Base-by-base conservation (phyloP, 2,113 vertebrate genomes). In the Tonatia bakeri region DNA sequence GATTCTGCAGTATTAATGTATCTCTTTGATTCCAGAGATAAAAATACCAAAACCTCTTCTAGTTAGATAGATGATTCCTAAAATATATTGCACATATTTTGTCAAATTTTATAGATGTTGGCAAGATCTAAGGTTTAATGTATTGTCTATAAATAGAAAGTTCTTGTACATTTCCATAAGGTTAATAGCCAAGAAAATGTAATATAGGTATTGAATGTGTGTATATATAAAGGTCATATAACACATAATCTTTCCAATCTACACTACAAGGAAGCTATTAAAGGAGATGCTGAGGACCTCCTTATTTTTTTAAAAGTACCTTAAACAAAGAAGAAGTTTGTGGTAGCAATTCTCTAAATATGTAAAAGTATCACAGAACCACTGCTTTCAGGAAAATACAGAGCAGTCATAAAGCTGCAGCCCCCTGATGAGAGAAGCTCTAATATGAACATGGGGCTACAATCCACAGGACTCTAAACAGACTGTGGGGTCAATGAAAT, bases 81-180 rank as follows among this genome's bases (percentile, higher is more conserved):
- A 97, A 70, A 83, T 59, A 81, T 11, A 85, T 13, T 89, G 45
- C 5, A 59, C 16, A 52, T 64, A 59, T 86, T 77, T 91, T 65
- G 13, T 89, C 59, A 89, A 61, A 52, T 85, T 87, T 87, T 88
- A 84, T 50, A 91, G 93, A 56, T 75, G 5, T 45, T 93, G 79
- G 83, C 7, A 89, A 89, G 77, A 89, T 72, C 82, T 61, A 81
- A 56, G 36, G 12, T 59, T 76, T 65, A 91, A 45, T 26, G 26
- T 56, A 40, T 24, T 59, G 5, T 85, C 61, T 81, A 94, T 59
- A 47, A n/a, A 92, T 20, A 95, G n/a, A 26, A 88, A 91, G 26
- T 36, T 89, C 7, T 61, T 73, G 2, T 28, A 67, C 7, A 54
- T 47, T 81, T 91, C 72, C 20, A 28, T 45, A 22, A 90, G 82